Evolutionary conservation across 2,797 vertebrate genomes (phyloP).

Genomic region (Macroramphosus scolopax): DNA sequence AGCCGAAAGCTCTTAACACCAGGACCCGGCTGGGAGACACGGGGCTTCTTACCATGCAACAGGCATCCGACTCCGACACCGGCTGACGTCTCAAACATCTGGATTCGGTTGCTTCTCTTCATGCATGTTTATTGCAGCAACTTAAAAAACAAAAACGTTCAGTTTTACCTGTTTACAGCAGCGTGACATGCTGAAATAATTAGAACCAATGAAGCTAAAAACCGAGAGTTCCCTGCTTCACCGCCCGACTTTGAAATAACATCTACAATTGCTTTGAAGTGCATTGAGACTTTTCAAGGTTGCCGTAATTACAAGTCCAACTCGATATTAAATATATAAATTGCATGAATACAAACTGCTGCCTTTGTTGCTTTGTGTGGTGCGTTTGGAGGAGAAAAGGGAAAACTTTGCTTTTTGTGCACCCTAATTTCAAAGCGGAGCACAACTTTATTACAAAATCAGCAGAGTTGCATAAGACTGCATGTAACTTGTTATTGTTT

Average conservation of each 20-base stretch:
- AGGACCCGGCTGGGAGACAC: constrained; percentile 10
- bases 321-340: constrained; percentile 31
- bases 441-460: constrained; percentile 36
- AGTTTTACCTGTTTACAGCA: constrained; percentile 7
- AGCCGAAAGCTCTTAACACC: constrained; percentile 49
- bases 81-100: background rate
- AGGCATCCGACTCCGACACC: constrained; percentile 5
- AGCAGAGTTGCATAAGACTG: constrained; percentile 24
- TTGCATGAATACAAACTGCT: constrained; percentile 15
- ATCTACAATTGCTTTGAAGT: constrained; percentile 49
- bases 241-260: constrained; percentile 21
- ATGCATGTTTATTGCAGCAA: constrained; percentile 11
- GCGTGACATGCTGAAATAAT: constrained; percentile 2
- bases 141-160: background rate
- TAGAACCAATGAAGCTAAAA: constrained; percentile 5
- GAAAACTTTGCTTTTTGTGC: constrained; percentile 4
- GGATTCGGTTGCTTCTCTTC: background rate
- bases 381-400: constrained; percentile 17
- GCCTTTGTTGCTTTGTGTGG: constrained; percentile 21
- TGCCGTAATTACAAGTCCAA: constrained; percentile 32
- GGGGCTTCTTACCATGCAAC: constrained; percentile 29
- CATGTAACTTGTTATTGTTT: constrained; percentile 15
- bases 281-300: constrained; percentile 25
- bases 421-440: background rate
- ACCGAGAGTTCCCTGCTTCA: constrained; percentile 8